These are phyloP conservation scores for Gnathonemus echidnorhynchus DNA, from an alignment of 2,113 vertebrate species.

Conservation along the genomic window DNA sequence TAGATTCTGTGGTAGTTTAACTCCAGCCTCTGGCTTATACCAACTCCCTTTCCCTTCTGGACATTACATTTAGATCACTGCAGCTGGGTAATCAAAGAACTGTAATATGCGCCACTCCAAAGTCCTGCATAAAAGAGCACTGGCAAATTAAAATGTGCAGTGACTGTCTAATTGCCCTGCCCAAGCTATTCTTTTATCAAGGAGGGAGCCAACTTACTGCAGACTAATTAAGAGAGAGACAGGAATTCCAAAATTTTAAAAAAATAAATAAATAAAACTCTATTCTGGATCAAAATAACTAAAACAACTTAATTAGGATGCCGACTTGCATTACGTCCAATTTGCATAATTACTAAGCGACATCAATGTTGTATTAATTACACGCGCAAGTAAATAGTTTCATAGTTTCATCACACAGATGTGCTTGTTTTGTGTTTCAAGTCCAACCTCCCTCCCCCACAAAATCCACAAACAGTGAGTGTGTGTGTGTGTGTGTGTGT, in stretches of 20 bases:
- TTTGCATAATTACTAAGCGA: not conserved
- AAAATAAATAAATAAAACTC: no score
- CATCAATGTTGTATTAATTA: not conserved
- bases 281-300: not conserved
- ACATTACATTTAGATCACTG: not conserved
- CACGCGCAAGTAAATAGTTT: not conserved
- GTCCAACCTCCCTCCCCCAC: not conserved
- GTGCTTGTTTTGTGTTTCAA: not conserved
- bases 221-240: not conserved
- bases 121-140: not conserved
- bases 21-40: not conserved
- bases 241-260: not conserved
- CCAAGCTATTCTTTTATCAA: not conserved
- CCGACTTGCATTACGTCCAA: not conserved
- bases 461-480: no score
- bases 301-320: not conserved
- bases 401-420: not conserved
- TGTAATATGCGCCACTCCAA: not conserved
- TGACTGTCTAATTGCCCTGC: not conserved
- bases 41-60: not conserved
- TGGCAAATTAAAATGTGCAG: not conserved
- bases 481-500: no score
- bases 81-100: not conserved
- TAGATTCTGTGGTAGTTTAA: not conserved
- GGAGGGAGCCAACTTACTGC: not conserved